A percentile compares a stretch with the other conserved stretches of the same genome.
phyloP scores from a whole-genome alignment of 2,113 vertebrate species.

The Neolamprologus ventralis region DNA sequence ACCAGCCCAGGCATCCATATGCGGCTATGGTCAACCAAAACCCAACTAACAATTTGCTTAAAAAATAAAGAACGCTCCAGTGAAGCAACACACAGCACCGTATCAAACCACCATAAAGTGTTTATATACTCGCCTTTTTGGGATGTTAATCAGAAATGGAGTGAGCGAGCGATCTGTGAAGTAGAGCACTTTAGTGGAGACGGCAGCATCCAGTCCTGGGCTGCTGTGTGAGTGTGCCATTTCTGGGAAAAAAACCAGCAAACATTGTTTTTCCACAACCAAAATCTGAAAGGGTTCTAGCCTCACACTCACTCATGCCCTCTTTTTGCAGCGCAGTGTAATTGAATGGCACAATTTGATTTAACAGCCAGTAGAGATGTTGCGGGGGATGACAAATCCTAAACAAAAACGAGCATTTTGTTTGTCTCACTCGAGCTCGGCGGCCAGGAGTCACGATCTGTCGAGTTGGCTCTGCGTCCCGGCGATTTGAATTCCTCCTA shows the following conservation, averaged over 20 bases:
- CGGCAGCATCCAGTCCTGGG: constrained; percentile 75
- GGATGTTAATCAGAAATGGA: constrained; percentile 95
- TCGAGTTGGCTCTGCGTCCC: constrained; percentile 73
- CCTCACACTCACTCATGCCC: not conserved
- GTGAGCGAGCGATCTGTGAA: constrained; percentile 96
- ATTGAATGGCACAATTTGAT: constrained; percentile 4
- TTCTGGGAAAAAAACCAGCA: constrained; percentile 65
- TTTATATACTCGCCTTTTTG: constrained; percentile 81
- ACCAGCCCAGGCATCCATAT: not conserved
- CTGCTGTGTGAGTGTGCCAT: constrained; percentile 91
- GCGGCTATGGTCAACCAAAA: not conserved
- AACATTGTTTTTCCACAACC: not conserved
- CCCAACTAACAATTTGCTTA: not conserved
- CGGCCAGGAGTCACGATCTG: constrained; percentile 89
- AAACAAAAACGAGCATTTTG: constrained; percentile 4
- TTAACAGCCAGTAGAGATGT: constrained; percentile 15
- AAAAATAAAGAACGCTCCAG: not conserved
- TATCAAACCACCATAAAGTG: not conserved
- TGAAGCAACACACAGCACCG: not conserved
- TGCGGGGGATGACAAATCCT: constrained; percentile 17
- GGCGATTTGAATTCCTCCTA: constrained; percentile 80
- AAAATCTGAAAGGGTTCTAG: not conserved
- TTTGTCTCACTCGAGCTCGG: constrained; percentile 84
- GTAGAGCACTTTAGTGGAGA: constrained; percentile 95
- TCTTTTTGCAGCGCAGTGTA: not conserved